Base-by-base conservation (phyloP, 2,888 invertebrate species). In the Ochropleura leucogaster region DNA sequence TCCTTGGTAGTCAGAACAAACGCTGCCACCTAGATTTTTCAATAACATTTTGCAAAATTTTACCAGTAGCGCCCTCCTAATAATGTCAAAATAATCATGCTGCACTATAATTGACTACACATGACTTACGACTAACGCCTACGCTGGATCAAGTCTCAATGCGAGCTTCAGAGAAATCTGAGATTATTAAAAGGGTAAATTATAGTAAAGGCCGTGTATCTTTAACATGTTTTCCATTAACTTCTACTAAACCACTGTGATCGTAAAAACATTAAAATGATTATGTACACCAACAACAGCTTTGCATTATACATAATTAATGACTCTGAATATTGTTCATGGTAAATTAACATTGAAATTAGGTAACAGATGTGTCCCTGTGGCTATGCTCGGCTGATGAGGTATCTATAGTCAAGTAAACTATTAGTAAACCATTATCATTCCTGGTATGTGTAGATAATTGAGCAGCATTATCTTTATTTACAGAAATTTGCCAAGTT, bases 401-500 rank as follows among this genome's bases (percentile, higher is more conserved):
- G 30, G 30, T 30, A 30, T 30, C n/a, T 30, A 46, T 30, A 7
- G 18, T 30, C 67, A 40, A n/a, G 42, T 20, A 20, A 49, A 18
- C 42, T 42, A 30, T 47, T 47, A 12, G 18, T n/a, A 47, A 9
- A 8, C 9, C 20, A 42, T n/a, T 49, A 14, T 6, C 30, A 42
- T 42, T 67, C 4, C 47, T 40, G 18, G 7, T 30, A 16, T 8
- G 40, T 18, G 60, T 42, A 42, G n/a, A 12, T 30, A 55, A 44
- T n/a, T n/a, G 44, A 44, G 12, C 10, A 62, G 42, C 42, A 44
- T 7, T 30, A 47, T 49, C 16, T 53, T 64, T 57, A 9, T 47
- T 84, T 73, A 1, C 73, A 83, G 82, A 51, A 14, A 18, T 47
- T 0, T 10, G 47, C 14, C 10, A 10, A 40, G 30, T 2, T 68